These are phyloP conservation scores for Xanthorhoe designata DNA, from an alignment of 2,888 invertebrate species.

Conservation along the genomic window DNA sequence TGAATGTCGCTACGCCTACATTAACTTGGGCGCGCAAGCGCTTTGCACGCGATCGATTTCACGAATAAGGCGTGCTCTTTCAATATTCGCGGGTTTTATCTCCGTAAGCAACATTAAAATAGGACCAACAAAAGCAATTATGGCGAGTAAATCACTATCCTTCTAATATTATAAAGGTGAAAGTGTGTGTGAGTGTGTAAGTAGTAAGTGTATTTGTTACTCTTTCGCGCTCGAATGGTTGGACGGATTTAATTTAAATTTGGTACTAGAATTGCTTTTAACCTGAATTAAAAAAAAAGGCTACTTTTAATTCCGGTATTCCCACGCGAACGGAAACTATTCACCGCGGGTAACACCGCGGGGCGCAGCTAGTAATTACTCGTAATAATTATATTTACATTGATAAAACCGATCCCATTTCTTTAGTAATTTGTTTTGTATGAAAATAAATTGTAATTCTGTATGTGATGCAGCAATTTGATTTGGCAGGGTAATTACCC, in stretches of 20 bases:
- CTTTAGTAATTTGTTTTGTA: not conserved
- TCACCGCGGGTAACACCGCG: no score
- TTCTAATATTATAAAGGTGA: not conserved
- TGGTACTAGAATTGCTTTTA: no score
- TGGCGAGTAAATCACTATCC: not conserved
- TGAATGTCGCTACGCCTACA: constrained; percentile 36
- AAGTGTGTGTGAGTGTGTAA: no score
- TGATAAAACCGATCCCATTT: not conserved
- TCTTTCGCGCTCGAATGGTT: no score
- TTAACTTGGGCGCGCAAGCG: constrained; percentile 64
- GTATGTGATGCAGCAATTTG: no score
- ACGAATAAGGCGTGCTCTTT: constrained; percentile 61
- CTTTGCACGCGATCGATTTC: constrained; percentile 63
- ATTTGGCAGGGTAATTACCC: no score
- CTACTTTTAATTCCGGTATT: no score
- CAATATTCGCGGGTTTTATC: constrained; percentile 49
- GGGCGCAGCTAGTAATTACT: no score
- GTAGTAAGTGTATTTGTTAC: no score
- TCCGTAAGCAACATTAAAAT: not conserved
- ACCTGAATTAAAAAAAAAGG: no score
- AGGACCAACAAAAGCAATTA: not conserved
- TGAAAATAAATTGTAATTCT: not conserved
- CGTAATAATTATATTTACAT: not conserved
- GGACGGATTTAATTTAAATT: no score
- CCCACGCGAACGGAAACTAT: no score